phyloP scores from a whole-genome alignment of 2,888 invertebrate species.

The Scaptomyza flava region DNA sequence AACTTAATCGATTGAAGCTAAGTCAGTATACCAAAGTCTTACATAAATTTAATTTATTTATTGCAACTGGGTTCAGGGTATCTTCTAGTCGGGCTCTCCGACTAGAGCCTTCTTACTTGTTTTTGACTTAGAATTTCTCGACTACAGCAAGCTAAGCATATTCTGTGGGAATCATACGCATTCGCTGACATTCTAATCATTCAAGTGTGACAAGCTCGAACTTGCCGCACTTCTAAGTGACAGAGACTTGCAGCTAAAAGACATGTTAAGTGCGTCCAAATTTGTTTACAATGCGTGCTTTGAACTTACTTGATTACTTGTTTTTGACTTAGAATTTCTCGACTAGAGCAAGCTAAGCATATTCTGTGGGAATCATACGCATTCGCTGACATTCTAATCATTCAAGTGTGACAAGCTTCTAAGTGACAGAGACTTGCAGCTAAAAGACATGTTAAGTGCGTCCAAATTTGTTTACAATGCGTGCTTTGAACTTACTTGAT shows the following conservation, averaged over 20 bases:
- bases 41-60: too few relatives aligned
- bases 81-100: too few relatives aligned
- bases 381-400: conserved; percentile 49
- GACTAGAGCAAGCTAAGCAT: conserved; percentile 21
- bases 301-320: conserved; percentile 49
- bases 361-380: conserved; percentile 29
- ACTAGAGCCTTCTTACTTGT: too few relatives aligned
- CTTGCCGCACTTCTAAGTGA: too few relatives aligned
- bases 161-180: conserved; percentile 26
- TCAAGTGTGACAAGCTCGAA: conserved; percentile 42
- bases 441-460: conserved; percentile 9
- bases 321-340: conserved; percentile 37
- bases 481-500: conserved; percentile 61
- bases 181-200: conserved; percentile 49
- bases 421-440: background rate
- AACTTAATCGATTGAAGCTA: too few relatives aligned
- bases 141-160: conserved; percentile 23
- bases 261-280: conserved; percentile 19
- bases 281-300: conserved; percentile 57
- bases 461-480: conserved; percentile 48
- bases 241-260: background rate
- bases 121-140: conserved; percentile 38
- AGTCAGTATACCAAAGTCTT: too few relatives aligned
- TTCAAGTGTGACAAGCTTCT: conserved; percentile 37
- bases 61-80: too few relatives aligned